Percentiles rank a stretch among this genome's conserved stretches.
phyloP scores from a whole-genome alignment of 1,140 invertebrate genomes.

The Nasonia longicornis region DNA sequence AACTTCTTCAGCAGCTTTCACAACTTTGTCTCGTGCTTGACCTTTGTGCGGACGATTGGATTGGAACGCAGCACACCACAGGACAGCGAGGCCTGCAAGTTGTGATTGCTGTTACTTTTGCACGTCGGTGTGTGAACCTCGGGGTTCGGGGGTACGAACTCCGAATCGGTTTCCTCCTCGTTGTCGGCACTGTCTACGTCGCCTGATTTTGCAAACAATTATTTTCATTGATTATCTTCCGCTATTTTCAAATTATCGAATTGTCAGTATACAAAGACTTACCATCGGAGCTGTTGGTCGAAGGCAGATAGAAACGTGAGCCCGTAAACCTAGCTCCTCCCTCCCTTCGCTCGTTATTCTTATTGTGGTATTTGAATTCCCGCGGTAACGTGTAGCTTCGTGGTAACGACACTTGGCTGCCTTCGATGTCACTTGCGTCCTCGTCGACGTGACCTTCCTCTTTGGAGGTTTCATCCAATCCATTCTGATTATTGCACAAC shows the following conservation, averaged over 20 bases:
- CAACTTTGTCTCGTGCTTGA: constrained; percentile 67
- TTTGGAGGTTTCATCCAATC: constrained; percentile 61
- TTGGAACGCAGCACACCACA: constrained; percentile 59
- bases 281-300: constrained; percentile 89
- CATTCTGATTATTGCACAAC: constrained; percentile 59
- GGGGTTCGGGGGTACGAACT: constrained; percentile 4
- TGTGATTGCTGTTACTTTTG: constrained; percentile 27
- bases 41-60: constrained; percentile 62
- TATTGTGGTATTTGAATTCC: constrained; percentile 83
- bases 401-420: constrained; percentile 79
- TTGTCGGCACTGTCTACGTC: constrained; percentile 78
- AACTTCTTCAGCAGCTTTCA: constrained; percentile 46
- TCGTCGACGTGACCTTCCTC: constrained; percentile 61
- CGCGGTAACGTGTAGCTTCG: constrained; percentile 86
- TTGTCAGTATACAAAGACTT: constrained; percentile 47
- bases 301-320: constrained; percentile 77
- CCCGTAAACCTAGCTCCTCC: constrained; percentile 69
- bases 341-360: constrained; percentile 67
- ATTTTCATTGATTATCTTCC: neutral
- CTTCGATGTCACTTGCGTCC: constrained; percentile 64
- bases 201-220: constrained; percentile 58
- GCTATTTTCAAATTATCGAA: neutral
- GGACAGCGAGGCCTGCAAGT: constrained; percentile 48
- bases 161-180: constrained; percentile 68
- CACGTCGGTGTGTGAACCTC: neutral